Conservation (phyloP, 2,113 vertebrate species). For the Okapia johnstoni region DNA sequence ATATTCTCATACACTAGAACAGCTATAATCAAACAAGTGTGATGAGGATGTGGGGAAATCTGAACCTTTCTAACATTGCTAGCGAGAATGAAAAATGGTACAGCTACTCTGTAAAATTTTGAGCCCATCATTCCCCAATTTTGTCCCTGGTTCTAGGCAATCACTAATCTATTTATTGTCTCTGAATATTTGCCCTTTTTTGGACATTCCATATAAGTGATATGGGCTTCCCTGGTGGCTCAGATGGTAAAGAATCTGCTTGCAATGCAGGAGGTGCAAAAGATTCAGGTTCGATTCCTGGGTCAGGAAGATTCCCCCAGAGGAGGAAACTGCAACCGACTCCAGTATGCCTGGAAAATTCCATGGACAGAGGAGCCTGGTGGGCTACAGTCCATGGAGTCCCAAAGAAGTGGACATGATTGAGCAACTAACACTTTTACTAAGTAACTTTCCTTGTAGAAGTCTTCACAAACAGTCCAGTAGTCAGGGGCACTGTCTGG, state of each 20-base stretch:
- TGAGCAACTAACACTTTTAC: not conserved
- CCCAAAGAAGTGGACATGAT: not conserved
- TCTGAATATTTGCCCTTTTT: not conserved
- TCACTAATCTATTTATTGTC: not conserved
- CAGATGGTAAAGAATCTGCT: not conserved
- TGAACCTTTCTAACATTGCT: not conserved
- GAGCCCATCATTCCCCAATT: not conserved
- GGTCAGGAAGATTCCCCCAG: not conserved
- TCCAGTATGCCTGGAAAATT: not conserved
- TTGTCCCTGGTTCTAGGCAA: not conserved
- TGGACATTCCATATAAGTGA: not conserved
- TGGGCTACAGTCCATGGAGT: not conserved
- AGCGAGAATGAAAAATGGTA: not conserved
- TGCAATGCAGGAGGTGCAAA: not conserved
- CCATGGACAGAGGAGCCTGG: not conserved
- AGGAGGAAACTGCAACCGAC: not conserved
- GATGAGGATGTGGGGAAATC: not conserved
- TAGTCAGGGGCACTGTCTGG: not conserved
- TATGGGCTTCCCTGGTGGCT: not conserved
- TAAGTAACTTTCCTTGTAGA: not conserved
- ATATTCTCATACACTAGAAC: not conserved
- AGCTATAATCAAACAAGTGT: not conserved
- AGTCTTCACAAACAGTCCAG: not conserved
- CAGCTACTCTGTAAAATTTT: not conserved
- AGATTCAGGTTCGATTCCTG: not conserved